These are phyloP conservation scores for Echinops telfairi DNA, from an alignment of 2,113 vertebrate species.

Conservation along the genomic window DNA sequence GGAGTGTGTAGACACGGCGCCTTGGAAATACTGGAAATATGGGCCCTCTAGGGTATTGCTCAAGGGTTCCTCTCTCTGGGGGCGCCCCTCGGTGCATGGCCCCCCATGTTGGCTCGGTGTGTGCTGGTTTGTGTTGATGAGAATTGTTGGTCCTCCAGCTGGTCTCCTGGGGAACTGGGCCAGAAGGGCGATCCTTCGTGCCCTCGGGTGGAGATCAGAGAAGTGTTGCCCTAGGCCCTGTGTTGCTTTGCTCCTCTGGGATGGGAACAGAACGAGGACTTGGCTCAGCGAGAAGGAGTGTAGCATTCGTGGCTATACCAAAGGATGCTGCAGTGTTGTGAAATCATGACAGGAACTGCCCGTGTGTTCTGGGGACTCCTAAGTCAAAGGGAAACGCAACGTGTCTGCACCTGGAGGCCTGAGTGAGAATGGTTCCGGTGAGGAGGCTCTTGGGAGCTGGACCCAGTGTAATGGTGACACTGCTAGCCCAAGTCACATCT, in stretches of 20 bases:
- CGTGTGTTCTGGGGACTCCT: not conserved
- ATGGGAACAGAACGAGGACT: not conserved
- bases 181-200: not conserved
- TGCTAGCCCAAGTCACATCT: too few species aligned
- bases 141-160: not conserved
- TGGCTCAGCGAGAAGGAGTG: not conserved
- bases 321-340: not conserved
- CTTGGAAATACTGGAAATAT: not conserved
- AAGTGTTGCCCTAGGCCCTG: not conserved
- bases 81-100: not conserved
- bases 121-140: not conserved
- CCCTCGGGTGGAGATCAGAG: not conserved
- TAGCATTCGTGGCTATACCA: not conserved
- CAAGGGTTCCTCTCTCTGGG: not conserved
- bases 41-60: too few species aligned
- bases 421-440: accelerated
- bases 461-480: too few species aligned
- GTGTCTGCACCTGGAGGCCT: accelerated
- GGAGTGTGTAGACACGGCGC: not conserved
- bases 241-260: not conserved
- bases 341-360: not conserved
- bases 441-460: not conserved
- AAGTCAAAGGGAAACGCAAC: not conserved
- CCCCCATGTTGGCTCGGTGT: accelerated
- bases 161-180: not conserved